phyloP scores from a whole-genome alignment of 2,113 vertebrate genomes.

The Oriolus oriolus region DNA sequence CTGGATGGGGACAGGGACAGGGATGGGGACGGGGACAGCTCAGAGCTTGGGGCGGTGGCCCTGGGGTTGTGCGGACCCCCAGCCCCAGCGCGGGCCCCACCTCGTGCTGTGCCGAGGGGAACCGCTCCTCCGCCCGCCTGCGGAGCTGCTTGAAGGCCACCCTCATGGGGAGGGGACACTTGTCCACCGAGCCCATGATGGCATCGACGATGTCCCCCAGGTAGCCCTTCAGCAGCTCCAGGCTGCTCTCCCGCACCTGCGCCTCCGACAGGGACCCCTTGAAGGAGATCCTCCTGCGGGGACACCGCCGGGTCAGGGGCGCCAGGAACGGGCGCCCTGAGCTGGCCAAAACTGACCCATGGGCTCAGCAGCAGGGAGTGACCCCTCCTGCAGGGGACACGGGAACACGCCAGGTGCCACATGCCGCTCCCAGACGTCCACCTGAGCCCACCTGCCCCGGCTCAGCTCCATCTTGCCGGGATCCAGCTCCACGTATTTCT shows the following conservation, averaged over 20 bases:
- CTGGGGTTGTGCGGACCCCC: accelerated
- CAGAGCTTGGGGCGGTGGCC: neutral
- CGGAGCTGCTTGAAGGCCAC: conserved; percentile 85
- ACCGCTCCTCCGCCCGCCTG: conserved; percentile 78
- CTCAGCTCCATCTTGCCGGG: conserved; percentile 87
- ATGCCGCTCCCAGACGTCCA: no score
- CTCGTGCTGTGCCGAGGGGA: conserved; percentile 77
- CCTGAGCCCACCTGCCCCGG: conserved; percentile 72
- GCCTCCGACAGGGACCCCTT: conserved; percentile 81
- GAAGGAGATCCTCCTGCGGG: conserved; percentile 84
- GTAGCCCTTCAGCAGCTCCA: conserved; percentile 85
- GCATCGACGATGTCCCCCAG: conserved; percentile 79
- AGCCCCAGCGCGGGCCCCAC: neutral
- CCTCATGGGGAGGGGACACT: conserved; percentile 83
- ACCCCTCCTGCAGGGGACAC: neutral
- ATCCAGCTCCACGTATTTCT: conserved; percentile 90
- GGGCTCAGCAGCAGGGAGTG: neutral
- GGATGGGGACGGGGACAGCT: neutral
- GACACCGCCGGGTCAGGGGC: accelerated
- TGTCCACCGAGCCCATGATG: conserved; percentile 79
- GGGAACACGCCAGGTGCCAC: accelerated
- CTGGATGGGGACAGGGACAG: conserved; percentile 42
- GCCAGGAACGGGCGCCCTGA: neutral
- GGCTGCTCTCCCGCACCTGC: conserved; percentile 82
- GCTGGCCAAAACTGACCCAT: accelerated